Evolutionary conservation across 2,888 invertebrate species (phyloP), one percentile per base, ranked within the genome.

Genomic region (Yponomeuta sedellus): DNA sequence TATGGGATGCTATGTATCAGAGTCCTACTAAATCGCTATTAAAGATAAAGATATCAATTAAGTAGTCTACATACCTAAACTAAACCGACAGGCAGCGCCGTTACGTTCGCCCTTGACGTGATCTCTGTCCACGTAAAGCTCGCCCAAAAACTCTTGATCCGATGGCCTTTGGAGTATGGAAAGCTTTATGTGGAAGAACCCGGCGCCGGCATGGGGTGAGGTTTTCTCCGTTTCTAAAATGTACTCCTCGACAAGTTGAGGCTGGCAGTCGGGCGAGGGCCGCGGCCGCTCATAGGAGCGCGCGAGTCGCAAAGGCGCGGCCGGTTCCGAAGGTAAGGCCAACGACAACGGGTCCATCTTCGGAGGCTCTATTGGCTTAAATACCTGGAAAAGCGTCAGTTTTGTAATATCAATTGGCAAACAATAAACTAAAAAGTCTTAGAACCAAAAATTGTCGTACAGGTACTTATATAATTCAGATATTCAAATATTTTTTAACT

Each of bases 101-200:
- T 96, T 95, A 69, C 88, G 92, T 79, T 95, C 93, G 4, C 94
- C 95, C 72, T 95, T 94, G 64, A 93, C 93, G 80, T 94, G 95
- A 81, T 97, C 97, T 73, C 96, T 93, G 83, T 97, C 97, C 66
- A 98, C 95, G 84, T 97, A 97, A 66, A 98, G 91, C 84, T 97
- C 97, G 34, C 98, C 98, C 70, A 97, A 92, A 87, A 96, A 97
- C 87, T 97, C 96, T 70, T 96, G 96, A 86, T 97, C 97, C 67
- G 96, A 95, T 75, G 96, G 96, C 83, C 97, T 92, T 86, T 97
- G 97, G 70, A 95, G 92, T 82, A 98, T 97, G 67, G 96, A 95
- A 72, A 98, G 92, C 81, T 96, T 96, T 77, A 97, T 97, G 82
- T 96, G 94, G 87, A 97, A 96, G 73, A 96, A 94, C 69, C 94